Base-by-base conservation (phyloP, 2,888 invertebrate genomes). In the Trichogramma evanescens region DNA sequence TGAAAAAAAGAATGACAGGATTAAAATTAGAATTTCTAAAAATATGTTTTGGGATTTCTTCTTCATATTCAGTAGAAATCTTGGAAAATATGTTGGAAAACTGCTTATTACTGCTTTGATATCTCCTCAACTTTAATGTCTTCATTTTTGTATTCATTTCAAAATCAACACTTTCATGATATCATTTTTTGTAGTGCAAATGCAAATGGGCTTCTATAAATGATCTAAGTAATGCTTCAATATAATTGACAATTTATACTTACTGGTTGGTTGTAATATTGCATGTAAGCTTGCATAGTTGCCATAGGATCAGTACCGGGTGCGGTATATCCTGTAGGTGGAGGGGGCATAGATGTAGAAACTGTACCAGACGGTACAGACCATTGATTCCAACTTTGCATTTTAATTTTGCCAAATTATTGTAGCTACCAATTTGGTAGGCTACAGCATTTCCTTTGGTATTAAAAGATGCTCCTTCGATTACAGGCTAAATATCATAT, bases 351-450 rank as follows among this genome's bases (percentile, higher is more conserved):
- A 61, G 74, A 66, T 46, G 72, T 49, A 48, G 64, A 66, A 63
- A 72, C 70, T 50, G 74, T 66, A 69, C 71, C 74, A 67, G 75
- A 66, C 65, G 76, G 70, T 67, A 76, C 66, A 13, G 72, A 76
- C 78, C 78, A 78, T 73, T 73, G 76, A 63, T 75, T 76, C 78
- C 78, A 78, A 70, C 72, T 77, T 75, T 78, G 77, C 78, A 78
- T 76, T 68, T 70, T 70, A 58, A 56, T 58, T 49, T 61, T 61
- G 59, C 40, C 63, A 54, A 56, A 57, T 43, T 59, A 63, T 59
- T 65, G 66, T 70, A 66, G 65, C 61, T 62, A 64, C 49, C 58
- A 52, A 10, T 41, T 65, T 64, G 58, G 67, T 55, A 67, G 67
- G 68, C 67, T 71, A 74, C 67, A 61, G 65, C 76, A 74, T 73